Evolutionary conservation across 2,113 vertebrate genomes (phyloP), one percentile per base, ranked within the genome.

Genomic region (Opisthocomus hoazin): DNA sequence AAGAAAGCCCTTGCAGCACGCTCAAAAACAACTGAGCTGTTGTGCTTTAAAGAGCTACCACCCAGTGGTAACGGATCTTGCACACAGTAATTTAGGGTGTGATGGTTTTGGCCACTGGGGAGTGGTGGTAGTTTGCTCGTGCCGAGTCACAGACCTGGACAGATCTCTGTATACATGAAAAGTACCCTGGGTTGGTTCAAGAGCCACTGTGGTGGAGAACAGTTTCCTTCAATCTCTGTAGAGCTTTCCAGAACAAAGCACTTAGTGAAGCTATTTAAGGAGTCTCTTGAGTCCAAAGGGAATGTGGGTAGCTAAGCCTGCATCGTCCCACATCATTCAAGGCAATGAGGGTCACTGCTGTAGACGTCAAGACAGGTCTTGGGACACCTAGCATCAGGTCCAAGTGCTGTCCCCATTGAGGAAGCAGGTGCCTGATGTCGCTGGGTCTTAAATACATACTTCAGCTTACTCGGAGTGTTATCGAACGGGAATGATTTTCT

Each of bases 81-180:
- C 12, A 45, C 7, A 0, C 0, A 2, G 10, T 64, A 3, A 21
- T 9, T n/a, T 22, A 50, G 37, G 74, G 30, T 58, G 43, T 17
- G 34, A 21, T 54, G 53, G 13, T 61, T 84, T 79, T 61, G 34
- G 60, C 77, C 2, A 1, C 51, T 51, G 75, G 50, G 56, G 43
- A 69, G 56, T 4, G 1, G 6, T 20, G 29, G 34, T 46, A 14
- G 17, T 50, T 80, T n/a, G 56, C 41, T 93, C 56, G 24, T 22
- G 15, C 6, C 43, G 45, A 46, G 43, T 70, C 87, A 63, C 1
- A 1, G 34, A 36, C 27, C 36, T 30, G 39, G 43, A 24, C 4
- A 32, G 75, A 64, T 24, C 48, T 66, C 60, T 45, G 0, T 15
- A 15, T 16, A 39, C 37, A 11, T 17, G 21, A 18, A 66, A 83